A percentile compares a stretch with the other conserved stretches of the same genome.
Evolutionary conservation across 92 coral and sea anemone species (phyloP).

Genomic region (Porites rus): DNA sequence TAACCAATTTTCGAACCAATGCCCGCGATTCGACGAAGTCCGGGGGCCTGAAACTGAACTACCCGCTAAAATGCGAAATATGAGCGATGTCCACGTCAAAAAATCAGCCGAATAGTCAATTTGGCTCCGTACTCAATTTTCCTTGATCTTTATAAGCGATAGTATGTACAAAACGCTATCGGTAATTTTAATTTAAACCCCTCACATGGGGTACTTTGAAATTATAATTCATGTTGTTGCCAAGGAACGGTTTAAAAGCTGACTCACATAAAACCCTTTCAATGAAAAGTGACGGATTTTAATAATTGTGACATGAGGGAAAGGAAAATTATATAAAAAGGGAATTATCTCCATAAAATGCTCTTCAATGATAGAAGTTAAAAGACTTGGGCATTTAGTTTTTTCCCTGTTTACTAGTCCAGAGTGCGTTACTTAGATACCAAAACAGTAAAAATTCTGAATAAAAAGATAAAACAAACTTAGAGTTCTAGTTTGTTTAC

Average conservation of each 20-base stretch:
- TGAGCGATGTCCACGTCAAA: not conserved
- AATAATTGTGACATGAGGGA: not conserved
- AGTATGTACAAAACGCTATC: slow-evolving; percentile 12
- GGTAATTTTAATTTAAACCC: slow-evolving; percentile 9
- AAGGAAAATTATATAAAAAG: not conserved
- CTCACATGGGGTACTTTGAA: slow-evolving; percentile 12
- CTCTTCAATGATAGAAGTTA: not conserved
- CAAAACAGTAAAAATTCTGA: not conserved
- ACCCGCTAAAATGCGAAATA: not conserved
- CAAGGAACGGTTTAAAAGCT: slow-evolving; percentile 5
- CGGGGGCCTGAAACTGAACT: not conserved
- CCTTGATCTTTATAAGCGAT: not conserved
- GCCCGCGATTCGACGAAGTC: not conserved
- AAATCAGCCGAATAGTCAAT: not conserved
- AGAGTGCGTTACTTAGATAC: slow-evolving; percentile 21
- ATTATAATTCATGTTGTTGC: slow-evolving; percentile 28
- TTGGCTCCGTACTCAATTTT: slow-evolving; percentile 8
- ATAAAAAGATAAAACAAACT: not conserved
- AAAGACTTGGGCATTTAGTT: not conserved
- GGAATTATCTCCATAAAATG: not conserved
- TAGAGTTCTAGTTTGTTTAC: not conserved
- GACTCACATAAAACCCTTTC: not conserved
- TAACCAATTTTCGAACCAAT: slow-evolving; percentile 14
- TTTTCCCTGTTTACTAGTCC: not conserved
- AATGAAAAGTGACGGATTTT: not conserved